Percentiles rank a stretch among this genome's conserved stretches.
phyloP scores from a whole-genome alignment of 2,797 vertebrate species.

The Mallotus villosus region DNA sequence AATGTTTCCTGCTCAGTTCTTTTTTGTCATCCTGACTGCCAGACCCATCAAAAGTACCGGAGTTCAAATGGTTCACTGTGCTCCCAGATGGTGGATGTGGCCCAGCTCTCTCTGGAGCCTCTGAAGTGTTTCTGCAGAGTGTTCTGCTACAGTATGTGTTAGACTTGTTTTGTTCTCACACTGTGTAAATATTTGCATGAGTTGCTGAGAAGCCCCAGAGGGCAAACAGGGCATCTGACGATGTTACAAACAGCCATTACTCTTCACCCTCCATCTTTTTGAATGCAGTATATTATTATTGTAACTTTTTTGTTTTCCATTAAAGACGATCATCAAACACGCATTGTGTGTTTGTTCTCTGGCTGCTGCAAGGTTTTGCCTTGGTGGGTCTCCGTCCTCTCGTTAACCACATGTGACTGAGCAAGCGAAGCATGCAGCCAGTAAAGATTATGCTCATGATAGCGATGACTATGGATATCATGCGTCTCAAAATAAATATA shows the following conservation, averaged over 20 bases:
- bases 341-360: not conserved
- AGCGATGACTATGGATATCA: constrained; percentile 21
- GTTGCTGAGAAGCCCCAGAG: not conserved
- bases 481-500: constrained; percentile 5
- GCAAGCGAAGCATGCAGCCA: constrained; percentile 28
- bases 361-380: not conserved
- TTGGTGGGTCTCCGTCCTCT: constrained; percentile 20
- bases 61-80: not conserved
- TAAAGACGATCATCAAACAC: constrained; percentile 11
- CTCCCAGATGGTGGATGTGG: not conserved
- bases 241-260: not conserved
- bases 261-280: not conserved
- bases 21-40: not conserved
- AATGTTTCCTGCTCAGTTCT: not conserved
- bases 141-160: not conserved
- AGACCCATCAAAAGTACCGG: not conserved
- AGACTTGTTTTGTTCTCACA: constrained; percentile 1
- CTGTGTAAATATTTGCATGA: constrained; percentile 4
- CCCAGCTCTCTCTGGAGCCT: not conserved
- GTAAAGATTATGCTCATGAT: constrained; percentile 37
- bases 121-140: not conserved
- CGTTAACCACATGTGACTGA: constrained; percentile 29
- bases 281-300: not conserved
- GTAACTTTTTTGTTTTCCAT: not conserved
- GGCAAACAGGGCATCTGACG: not conserved